phyloP scores from a whole-genome alignment of 2,797 vertebrate genomes.

The Paramormyrops hopkinsi region DNA sequence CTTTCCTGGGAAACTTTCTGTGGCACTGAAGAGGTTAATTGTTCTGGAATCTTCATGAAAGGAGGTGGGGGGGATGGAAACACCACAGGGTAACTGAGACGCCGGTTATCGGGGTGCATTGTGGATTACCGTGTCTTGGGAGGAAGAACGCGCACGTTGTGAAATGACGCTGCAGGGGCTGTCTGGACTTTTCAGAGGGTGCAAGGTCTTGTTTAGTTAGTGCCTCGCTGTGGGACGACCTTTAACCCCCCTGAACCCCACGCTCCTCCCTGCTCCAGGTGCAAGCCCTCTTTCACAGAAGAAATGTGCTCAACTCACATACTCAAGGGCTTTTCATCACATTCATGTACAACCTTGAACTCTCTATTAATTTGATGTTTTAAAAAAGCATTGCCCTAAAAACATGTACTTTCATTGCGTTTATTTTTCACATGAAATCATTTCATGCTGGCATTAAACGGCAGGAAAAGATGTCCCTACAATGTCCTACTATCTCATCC shows the following conservation, averaged over 20 bases:
- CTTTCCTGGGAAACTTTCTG: constrained; percentile 55
- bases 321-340: neutral
- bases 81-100: constrained; percentile 66
- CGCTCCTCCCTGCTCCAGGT: constrained; percentile 77
- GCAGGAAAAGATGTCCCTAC: neutral
- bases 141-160: constrained; percentile 67
- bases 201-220: constrained; percentile 70
- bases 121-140: constrained; percentile 72
- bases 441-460: neutral
- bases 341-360: neutral
- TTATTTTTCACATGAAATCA: neutral
- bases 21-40: constrained; percentile 71
- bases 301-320: constrained; percentile 47
- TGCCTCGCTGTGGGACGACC: constrained; percentile 67
- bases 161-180: constrained; percentile 68
- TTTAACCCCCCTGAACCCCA: constrained; percentile 55
- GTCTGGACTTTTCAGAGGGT: constrained; percentile 70
- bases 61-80: constrained; percentile 58
- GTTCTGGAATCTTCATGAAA: constrained; percentile 67
- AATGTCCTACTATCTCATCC: neutral
- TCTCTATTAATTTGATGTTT: neutral
- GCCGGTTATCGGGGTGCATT: constrained; percentile 72
- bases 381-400: neutral
- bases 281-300: constrained; percentile 62
- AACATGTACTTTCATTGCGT: neutral